These are phyloP conservation scores for Eupithecia inturbata DNA, from an alignment of 2,888 invertebrate genomes.

Conservation along the genomic window DNA sequence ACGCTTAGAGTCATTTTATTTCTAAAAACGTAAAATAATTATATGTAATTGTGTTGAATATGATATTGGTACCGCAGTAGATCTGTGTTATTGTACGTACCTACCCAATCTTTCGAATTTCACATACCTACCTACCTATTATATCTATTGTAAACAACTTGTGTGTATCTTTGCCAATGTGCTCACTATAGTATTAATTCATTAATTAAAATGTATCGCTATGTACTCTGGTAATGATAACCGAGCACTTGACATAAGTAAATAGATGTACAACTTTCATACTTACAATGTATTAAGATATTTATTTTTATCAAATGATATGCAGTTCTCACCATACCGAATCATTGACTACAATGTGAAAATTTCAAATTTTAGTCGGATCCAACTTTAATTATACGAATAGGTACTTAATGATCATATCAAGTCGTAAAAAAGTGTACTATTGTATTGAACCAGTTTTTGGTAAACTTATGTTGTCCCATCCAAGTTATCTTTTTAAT, in stretches of 20 bases:
- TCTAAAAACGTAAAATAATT: constrained; percentile 70
- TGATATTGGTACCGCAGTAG: constrained; percentile 80
- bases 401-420: constrained; percentile 20
- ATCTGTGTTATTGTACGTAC: constrained; percentile 74
- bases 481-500: not conserved
- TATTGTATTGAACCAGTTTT: not conserved
- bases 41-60: constrained; percentile 78
- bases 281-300: constrained; percentile 40
- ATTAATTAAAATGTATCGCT: constrained; percentile 46
- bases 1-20: constrained; percentile 81
- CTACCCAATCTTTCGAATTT: constrained; percentile 73
- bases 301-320: not conserved
- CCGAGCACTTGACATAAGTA: constrained; percentile 50
- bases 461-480: not conserved
- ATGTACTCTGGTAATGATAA: constrained; percentile 43
- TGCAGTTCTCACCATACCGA: not conserved
- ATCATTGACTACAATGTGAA: not conserved
- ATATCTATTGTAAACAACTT: constrained; percentile 43
- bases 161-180: constrained; percentile 57
- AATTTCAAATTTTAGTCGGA: not conserved
- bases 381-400: not conserved
- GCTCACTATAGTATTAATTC: constrained; percentile 52
- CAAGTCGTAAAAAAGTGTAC: not conserved
- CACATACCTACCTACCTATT: constrained; percentile 47
- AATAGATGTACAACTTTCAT: constrained; percentile 60